A percentile compares a stretch with the other conserved stretches of the same genome.
Evolutionary conservation across 2,113 vertebrate genomes (phyloP).

Genomic region (Catharus minimus): DNA sequence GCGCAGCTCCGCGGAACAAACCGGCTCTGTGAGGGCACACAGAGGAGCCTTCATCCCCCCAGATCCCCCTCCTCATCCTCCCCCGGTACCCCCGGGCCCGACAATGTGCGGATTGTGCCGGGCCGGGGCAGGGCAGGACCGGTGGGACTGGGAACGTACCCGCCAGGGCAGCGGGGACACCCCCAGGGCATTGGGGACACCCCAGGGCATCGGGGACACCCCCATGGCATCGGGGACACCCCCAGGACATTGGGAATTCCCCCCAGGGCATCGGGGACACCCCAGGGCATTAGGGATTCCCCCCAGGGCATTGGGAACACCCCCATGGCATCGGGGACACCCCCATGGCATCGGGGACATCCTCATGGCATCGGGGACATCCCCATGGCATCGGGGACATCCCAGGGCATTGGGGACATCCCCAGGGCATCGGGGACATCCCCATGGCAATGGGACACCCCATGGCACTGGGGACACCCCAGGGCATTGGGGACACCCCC

Average conservation of each 20-base stretch:
- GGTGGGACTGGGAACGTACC: background rate
- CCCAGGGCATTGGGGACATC: background rate
- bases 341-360: background rate
- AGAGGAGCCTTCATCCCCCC: slow-evolving; percentile 11
- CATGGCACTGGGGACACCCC: no score
- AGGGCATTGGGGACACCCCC: no score
- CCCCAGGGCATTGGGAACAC: background rate
- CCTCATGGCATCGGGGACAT: background rate
- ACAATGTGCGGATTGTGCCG: background rate
- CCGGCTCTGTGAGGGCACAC: background rate
- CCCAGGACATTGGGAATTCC: no score
- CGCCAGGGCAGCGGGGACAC: no score
- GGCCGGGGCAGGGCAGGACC: background rate
- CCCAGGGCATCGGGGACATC: no score
- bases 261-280: background rate
- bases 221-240: background rate
- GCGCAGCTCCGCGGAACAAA: background rate
- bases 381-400: no score
- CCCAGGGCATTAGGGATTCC: background rate
- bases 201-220: no score
- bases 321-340: background rate
- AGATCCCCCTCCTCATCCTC: slow-evolving; percentile 11
- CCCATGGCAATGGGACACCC: no score
- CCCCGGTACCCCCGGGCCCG: fast-evolving
- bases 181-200: background rate